Evolutionary conservation across 30 jellyfish, hydroid and myxozoan genomes (phyloP).

Genomic region (Hydra vulgaris): DNA sequence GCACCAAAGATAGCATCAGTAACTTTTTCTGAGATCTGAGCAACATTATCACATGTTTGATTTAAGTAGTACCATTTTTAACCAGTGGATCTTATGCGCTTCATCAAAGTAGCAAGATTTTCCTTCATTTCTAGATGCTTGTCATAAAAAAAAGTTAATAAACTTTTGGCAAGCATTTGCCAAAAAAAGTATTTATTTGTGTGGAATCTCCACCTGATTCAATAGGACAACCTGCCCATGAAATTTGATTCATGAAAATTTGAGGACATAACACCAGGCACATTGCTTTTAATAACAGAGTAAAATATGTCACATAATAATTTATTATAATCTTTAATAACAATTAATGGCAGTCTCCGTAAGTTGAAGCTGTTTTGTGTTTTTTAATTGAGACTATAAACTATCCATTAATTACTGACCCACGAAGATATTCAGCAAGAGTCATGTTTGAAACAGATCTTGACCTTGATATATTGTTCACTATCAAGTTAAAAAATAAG

Average conservation of each 20-base stretch:
- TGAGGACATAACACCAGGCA: background rate
- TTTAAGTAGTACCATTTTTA: background rate
- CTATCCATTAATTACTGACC: background rate
- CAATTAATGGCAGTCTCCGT: background rate
- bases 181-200: background rate
- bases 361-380: background rate
- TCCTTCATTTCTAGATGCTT: conserved; percentile 4
- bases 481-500: background rate
- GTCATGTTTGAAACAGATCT: background rate
- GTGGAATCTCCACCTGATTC: background rate
- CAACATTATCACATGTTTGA: background rate
- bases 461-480: background rate
- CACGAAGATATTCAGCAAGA: background rate
- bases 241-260: too few species aligned
- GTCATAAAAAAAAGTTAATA: background rate
- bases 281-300: background rate
- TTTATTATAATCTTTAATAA: background rate
- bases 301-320: background rate
- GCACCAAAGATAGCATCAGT: conserved; percentile 1
- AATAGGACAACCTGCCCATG: background rate
- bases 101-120: conserved; percentile 1
- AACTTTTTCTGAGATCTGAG: background rate
- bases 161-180: background rate
- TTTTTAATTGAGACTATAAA: background rate
- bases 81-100: conserved; percentile 1